Evolutionary conservation across 2,113 vertebrate genomes (phyloP).

Genomic region (Charadrius vociferus): DNA sequence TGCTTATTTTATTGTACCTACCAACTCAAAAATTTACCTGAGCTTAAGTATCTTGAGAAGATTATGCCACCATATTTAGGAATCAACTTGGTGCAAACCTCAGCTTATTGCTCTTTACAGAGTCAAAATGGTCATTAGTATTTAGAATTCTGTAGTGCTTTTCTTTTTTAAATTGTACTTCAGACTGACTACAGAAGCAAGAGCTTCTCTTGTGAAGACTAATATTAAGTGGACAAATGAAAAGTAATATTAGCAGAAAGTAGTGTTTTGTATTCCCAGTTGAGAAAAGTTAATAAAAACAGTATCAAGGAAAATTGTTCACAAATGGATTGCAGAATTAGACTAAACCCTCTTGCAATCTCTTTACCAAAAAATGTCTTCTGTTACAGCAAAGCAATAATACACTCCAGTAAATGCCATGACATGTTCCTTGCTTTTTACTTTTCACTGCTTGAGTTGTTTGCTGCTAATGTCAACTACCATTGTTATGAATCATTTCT

Average conservation of each 20-base stretch:
- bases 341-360: not conserved
- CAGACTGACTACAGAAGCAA: not conserved
- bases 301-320: not conserved
- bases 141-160: not conserved
- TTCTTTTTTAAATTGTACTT: not conserved
- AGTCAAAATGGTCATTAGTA: not conserved
- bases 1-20: not conserved
- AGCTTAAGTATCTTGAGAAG: not conserved
- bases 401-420: not conserved
- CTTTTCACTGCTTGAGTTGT: not conserved
- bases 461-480: not conserved
- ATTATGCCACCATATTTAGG: not conserved
- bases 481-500: not conserved
- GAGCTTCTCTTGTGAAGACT: not conserved
- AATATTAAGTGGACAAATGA: not conserved
- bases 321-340: not conserved
- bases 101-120: not conserved
- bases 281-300: not conserved
- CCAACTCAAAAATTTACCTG: not conserved
- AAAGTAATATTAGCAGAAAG: not conserved
- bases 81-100: not conserved
- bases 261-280: not conserved
- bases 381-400: not conserved
- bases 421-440: not conserved
- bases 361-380: not conserved